These are phyloP conservation scores for Sisyra nigra DNA, from an alignment of 2,888 invertebrate species.

Conservation along the genomic window DNA sequence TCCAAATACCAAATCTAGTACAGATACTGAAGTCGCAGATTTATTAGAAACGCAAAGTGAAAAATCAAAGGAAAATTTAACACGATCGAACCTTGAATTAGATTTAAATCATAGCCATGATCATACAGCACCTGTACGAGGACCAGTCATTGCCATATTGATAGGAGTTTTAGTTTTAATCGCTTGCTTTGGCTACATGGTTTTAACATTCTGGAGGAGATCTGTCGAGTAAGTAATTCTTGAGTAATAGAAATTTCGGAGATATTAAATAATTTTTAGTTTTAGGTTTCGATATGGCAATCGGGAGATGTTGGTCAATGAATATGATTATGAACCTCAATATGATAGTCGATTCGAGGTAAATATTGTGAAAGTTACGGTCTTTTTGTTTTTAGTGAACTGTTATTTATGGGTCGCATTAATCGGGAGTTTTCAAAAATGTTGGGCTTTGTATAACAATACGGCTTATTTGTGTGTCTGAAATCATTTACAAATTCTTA, in stretches of 20 bases:
- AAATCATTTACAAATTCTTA: too few species aligned
- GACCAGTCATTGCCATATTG: constrained; percentile 17
- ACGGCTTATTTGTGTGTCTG: too few species aligned
- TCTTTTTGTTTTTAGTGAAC: too few species aligned
- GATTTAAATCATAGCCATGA: neutral
- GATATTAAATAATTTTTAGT: constrained; percentile 9
- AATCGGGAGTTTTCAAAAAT: too few species aligned
- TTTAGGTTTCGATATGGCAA: constrained; percentile 26
- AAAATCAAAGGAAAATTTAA: too few species aligned
- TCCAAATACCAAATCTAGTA: neutral
- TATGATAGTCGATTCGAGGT: constrained; percentile 24
- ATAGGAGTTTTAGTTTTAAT: constrained; percentile 21
- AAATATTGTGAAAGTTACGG: constrained; percentile 16
- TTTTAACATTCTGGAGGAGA: constrained; percentile 26
- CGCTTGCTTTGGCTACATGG: constrained; percentile 24
- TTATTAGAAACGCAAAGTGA: neutral
- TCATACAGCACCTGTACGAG: constrained; percentile 7
- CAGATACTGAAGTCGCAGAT: neutral
- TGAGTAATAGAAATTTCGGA: constrained; percentile 5
- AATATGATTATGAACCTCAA: constrained; percentile 24
- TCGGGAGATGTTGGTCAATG: constrained; percentile 28
- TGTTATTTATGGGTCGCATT: too few species aligned
- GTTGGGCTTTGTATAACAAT: too few species aligned
- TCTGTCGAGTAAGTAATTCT: constrained; percentile 26
- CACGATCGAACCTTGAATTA: neutral